phyloP scores from a whole-genome alignment of 2,113 vertebrate genomes.

The Labrus mixtus region DNA sequence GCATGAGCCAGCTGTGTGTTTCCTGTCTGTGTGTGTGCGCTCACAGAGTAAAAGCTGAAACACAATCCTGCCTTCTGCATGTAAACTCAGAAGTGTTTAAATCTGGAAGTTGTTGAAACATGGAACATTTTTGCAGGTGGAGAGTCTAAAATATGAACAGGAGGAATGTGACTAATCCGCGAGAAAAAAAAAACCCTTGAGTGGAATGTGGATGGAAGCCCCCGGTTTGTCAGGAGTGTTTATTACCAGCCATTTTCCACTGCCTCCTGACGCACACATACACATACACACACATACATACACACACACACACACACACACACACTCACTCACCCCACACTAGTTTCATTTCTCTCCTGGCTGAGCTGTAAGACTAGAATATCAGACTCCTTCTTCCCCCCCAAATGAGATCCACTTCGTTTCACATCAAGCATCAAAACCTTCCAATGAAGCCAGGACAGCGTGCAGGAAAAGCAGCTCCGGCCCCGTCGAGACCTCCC shows the following conservation, averaged over 20 bases:
- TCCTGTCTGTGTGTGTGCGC: not conserved
- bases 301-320: slow-evolving; percentile 35
- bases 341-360: slow-evolving; percentile 73
- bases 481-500: slow-evolving; percentile 47
- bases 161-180: slow-evolving; percentile 58
- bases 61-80: not conserved
- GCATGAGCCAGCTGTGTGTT: not conserved
- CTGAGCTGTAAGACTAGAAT: slow-evolving; percentile 71
- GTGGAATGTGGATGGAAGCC: slow-evolving; percentile 66
- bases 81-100: slow-evolving; percentile 18
- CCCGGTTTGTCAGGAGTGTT: slow-evolving; percentile 72
- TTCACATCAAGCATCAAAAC: slow-evolving; percentile 76
- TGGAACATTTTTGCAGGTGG: slow-evolving; percentile 33
- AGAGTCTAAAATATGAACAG: slow-evolving; percentile 40
- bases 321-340: slow-evolving; percentile 45
- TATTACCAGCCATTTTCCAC: slow-evolving; percentile 76
- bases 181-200: slow-evolving; percentile 42
- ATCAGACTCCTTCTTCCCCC: slow-evolving; percentile 67
- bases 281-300: slow-evolving; percentile 36
- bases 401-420: slow-evolving; percentile 77
- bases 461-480: slow-evolving; percentile 45
- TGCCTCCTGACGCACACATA: slow-evolving; percentile 45
- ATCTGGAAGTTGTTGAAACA: slow-evolving; percentile 27
- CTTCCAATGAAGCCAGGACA: slow-evolving; percentile 68
- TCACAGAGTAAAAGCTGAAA: not conserved